A percentile compares a stretch with the other conserved stretches of the same genome.
phyloP scores from a whole-genome alignment of 2,113 vertebrate genomes.

The Thunnus thynnus region DNA sequence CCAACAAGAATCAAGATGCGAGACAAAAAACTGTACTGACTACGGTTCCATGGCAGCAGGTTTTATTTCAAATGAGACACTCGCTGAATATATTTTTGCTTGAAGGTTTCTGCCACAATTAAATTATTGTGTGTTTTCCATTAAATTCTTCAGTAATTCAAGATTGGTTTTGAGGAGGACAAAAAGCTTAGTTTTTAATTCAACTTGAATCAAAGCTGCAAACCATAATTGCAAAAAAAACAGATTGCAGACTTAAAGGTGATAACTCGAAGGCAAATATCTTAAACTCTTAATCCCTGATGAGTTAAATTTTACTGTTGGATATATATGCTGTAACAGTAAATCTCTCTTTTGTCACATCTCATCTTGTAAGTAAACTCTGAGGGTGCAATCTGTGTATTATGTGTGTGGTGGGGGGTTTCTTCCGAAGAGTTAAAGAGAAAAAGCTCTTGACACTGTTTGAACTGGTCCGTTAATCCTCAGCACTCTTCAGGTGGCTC shows the following conservation, averaged over 20 bases:
- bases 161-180: neutral
- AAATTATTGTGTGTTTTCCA: neutral
- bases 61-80: neutral
- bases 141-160: constrained; percentile 30
- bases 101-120: neutral
- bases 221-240: constrained; percentile 38
- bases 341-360: constrained; percentile 11
- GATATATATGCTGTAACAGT: constrained; percentile 25
- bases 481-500: constrained; percentile 76
- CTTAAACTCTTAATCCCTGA: constrained; percentile 38
- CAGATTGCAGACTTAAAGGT: constrained; percentile 38
- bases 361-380: constrained; percentile 21
- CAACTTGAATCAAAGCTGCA: constrained; percentile 8
- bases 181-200: constrained; percentile 20
- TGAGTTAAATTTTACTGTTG: constrained; percentile 30
- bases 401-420: constrained; percentile 5
- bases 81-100: constrained; percentile 1
- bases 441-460: constrained; percentile 69
- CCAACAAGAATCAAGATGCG: constrained; percentile 11
- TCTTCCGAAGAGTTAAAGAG: constrained; percentile 33
- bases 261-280: constrained; percentile 32
- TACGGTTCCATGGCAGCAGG: neutral
- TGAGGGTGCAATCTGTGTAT: constrained; percentile 15
- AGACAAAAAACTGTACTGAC: neutral
- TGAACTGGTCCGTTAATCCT: constrained; percentile 78